These are phyloP conservation scores for Loriculus beryllinus DNA, from an alignment of 2,797 vertebrate species.

Conservation along the genomic window DNA sequence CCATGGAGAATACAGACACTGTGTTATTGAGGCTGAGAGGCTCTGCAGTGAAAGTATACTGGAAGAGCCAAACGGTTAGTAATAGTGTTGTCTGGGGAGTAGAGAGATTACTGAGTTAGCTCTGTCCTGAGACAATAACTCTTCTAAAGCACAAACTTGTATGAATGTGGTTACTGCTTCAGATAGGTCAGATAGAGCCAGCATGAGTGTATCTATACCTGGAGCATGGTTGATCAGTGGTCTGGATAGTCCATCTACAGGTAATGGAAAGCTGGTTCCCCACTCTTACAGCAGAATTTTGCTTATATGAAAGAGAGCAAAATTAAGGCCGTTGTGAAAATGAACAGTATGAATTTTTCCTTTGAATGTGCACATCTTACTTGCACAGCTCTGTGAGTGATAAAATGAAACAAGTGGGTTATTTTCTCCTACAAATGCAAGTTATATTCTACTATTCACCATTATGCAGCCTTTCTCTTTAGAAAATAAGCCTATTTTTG, in stretches of 20 bases:
- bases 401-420: slow-evolving; percentile 13
- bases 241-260: not conserved
- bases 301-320: not conserved
- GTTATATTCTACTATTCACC: slow-evolving; percentile 29
- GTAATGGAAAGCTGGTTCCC: not conserved
- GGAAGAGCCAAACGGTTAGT: not conserved
- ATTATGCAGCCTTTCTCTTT: slow-evolving; percentile 31
- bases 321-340: slow-evolving; percentile 10
- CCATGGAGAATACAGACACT: not conserved
- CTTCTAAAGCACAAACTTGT: slow-evolving; percentile 55
- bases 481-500: slow-evolving; percentile 65
- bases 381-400: slow-evolving; percentile 7
- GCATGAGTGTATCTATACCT: not conserved
- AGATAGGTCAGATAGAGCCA: not conserved
- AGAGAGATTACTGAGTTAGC: not conserved
- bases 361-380: slow-evolving; percentile 17
- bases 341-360: not conserved
- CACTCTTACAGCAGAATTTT: not conserved
- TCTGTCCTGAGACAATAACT: not conserved
- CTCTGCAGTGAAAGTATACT: not conserved
- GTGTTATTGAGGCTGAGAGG: not conserved
- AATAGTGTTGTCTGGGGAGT: not conserved
- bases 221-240: not conserved
- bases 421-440: slow-evolving; percentile 40
- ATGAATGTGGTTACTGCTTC: slow-evolving; percentile 43